Evolutionary conservation across 2,888 invertebrate genomes (phyloP).

Genomic region (Elysia crispata): DNA sequence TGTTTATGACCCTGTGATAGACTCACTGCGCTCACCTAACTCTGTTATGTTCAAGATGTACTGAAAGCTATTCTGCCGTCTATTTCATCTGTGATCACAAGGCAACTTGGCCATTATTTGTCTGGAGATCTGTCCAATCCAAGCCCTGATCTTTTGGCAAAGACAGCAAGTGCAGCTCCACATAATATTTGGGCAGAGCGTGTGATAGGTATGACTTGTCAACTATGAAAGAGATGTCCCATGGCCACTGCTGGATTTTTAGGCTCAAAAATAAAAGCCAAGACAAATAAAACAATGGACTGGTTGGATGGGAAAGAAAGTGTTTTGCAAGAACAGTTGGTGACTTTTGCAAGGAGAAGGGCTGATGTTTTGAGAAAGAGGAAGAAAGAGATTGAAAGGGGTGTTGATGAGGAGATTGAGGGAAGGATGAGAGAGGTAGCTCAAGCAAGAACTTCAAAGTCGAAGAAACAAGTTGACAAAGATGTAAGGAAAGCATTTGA

Average conservation of each 20-base stretch:
- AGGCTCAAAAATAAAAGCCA: background rate
- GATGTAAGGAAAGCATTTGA: background rate
- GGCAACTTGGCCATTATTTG: background rate
- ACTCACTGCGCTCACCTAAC: background rate
- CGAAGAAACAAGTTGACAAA: background rate
- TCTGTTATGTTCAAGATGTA: background rate
- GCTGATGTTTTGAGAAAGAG: background rate
- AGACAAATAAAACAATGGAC: background rate
- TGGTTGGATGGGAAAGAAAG: background rate
- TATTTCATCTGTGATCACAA: background rate
- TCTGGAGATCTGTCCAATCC: background rate
- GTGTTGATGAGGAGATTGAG: background rate
- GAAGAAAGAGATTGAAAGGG: background rate
- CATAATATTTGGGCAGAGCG: constrained; percentile 20
- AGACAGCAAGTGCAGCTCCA: background rate
- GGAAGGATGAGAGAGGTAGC: background rate
- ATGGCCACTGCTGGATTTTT: background rate
- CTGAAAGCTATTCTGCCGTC: background rate
- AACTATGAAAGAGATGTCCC: background rate
- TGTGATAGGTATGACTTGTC: background rate
- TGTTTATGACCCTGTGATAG: background rate
- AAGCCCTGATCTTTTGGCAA: background rate
- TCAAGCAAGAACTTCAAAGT: background rate
- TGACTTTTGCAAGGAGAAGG: background rate
- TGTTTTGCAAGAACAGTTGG: background rate